Evolutionary conservation across 1,140 invertebrate species (phyloP), one percentile per base, ranked within the genome.

Genomic region (Drosophila teissieri): DNA sequence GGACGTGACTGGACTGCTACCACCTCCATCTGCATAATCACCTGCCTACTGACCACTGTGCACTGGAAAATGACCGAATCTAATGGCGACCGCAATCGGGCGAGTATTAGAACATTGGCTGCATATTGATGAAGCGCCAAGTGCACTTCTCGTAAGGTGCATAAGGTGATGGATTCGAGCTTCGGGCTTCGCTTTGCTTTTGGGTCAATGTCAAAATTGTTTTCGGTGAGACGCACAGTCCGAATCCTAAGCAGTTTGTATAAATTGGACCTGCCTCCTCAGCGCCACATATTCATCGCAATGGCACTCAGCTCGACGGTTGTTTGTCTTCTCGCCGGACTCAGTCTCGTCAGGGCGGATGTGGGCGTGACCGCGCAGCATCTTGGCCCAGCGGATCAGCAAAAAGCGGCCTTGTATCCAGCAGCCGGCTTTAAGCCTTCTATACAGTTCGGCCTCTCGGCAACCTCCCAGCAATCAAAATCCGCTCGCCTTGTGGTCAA

Each of bases 191-290:
- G 45, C 15, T 37, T 54, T 19, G 40, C 15, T 85, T 84, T 75
- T 86, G 74, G 83, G 82, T 86, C 82, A 86, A 82, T 86, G 83
- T 82, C 82, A 86, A 78, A 49, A 45, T 44, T 61, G 78, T 60
- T 74, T 81, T 75, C 48, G 36, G 22, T 17, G 24, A 6, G 52
- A 39, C 12, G 56, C 64, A 64, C 68, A 15, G 34, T 24, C 27
- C 46, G 73, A 73, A 86, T 81, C 69, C 67, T 54, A 81, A 86
- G 49, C 64, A 80, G 81, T 39, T 17, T 22, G 60, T 81, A 85
- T 86, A 85, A 81, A 78, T 45, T 54, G 48, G 4, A 6, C 40
- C n/a, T 31, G 36, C 42, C 24, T 37, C 31, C 46, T 49, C 36
- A 39, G 49, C 45, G 40, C 49, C 45, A 46, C 57, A 63, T 44